A percentile compares a stretch with the other conserved stretches of the same genome.
phyloP scores from a whole-genome alignment of 2,888 invertebrate genomes.

The Sclerodermus sp. region DNA sequence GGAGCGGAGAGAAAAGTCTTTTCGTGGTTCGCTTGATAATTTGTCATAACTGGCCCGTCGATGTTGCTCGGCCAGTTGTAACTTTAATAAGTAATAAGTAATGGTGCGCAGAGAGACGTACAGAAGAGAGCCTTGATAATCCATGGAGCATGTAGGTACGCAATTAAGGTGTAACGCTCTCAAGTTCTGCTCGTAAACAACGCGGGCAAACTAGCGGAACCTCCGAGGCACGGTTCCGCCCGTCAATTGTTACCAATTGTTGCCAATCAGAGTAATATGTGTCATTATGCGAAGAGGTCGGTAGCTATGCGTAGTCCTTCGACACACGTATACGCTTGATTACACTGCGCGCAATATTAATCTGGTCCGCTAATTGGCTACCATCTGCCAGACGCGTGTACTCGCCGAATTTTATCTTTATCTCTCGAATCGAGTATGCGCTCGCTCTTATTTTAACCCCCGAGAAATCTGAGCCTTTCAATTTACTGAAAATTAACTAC shows the following conservation, averaged over 20 bases:
- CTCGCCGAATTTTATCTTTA: too few species aligned
- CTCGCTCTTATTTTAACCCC: too few species aligned
- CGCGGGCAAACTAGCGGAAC: constrained; percentile 53
- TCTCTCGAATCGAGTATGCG: too few species aligned
- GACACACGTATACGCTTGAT: constrained; percentile 29
- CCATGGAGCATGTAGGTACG: constrained; percentile 42
- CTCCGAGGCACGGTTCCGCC: constrained; percentile 48
- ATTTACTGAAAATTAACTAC: too few species aligned
- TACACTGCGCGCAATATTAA: constrained; percentile 38
- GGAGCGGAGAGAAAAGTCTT: too few species aligned
- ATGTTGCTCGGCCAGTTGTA: too few species aligned
- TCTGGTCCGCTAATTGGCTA: constrained; percentile 35
- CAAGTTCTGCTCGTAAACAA: constrained; percentile 52
- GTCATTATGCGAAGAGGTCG: constrained; percentile 41
- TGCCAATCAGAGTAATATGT: constrained; percentile 54
- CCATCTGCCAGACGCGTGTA: constrained; percentile 16
- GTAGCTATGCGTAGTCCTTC: constrained; percentile 28
- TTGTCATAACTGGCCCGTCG: too few species aligned
- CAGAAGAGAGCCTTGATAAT: constrained; percentile 40
- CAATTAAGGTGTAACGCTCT: constrained; percentile 49
- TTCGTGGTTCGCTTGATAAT: too few species aligned
- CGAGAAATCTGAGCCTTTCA: too few species aligned
- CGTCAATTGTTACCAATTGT: constrained; percentile 57
- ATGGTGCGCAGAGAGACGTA: not conserved
- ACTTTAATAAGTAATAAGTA: too few species aligned